Percentiles rank a stretch among this genome's conserved stretches.
Conservation (phyloP, 1,140 invertebrate genomes). For the Platorchestia sp. region DNA sequence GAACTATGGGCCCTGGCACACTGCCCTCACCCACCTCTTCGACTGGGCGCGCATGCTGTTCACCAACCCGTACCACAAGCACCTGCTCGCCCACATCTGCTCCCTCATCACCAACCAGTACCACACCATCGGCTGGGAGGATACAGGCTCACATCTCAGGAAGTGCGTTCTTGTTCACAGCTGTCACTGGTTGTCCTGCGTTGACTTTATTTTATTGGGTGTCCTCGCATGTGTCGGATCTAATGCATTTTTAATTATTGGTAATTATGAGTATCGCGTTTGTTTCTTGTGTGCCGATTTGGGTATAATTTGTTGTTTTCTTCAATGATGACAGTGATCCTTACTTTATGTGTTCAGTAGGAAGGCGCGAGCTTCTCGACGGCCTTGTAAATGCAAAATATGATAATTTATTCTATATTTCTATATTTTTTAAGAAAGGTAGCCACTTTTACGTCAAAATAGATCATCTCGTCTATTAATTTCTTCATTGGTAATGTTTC, state of each 20-base stretch:
- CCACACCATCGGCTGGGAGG: conserved; percentile 78
- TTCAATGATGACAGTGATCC: no score
- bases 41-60: conserved; percentile 79
- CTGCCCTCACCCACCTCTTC: conserved; percentile 79
- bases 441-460: no score
- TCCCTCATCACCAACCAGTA: conserved; percentile 77
- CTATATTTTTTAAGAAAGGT: no score
- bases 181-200: background rate
- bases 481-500: no score
- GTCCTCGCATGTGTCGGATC: background rate
- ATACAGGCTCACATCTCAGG: conserved; percentile 78
- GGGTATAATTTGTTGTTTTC: no score
- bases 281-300: background rate
- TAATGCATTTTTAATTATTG: background rate
- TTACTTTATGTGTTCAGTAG: no score
- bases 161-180: conserved; percentile 73
- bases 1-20: conserved; percentile 83
- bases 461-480: no score
- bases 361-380: no score
- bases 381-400: no score
- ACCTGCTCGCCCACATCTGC: conserved; percentile 77
- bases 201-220: no score
- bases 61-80: conserved; percentile 78
- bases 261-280: background rate
- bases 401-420: no score